Conservation (phyloP, 2,888 invertebrate species). For the Dione juno region DNA sequence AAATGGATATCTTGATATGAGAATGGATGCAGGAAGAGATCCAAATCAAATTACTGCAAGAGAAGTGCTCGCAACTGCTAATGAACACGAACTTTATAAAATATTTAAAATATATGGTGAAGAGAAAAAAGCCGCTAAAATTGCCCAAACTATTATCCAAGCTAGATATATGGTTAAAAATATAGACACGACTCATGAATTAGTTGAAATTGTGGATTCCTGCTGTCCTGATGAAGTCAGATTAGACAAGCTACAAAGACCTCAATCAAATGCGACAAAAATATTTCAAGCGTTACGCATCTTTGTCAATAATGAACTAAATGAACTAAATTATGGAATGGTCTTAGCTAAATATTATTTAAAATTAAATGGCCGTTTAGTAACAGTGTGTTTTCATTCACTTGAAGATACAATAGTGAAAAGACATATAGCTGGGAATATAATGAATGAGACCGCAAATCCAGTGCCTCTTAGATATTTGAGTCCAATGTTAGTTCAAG, state of each 20-base stretch:
- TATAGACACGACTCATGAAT: slow-evolving; percentile 91
- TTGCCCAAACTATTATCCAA: slow-evolving; percentile 94
- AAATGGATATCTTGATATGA: slow-evolving; percentile 96
- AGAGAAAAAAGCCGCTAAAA: slow-evolving; percentile 92
- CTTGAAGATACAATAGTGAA: slow-evolving; percentile 97
- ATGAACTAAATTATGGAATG: slow-evolving; percentile 96
- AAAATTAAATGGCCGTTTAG: slow-evolving; percentile 89
- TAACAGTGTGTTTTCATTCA: slow-evolving; percentile 95
- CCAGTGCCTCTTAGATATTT: slow-evolving; percentile 88
- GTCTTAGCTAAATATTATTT: slow-evolving; percentile 89
- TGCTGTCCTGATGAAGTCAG: slow-evolving; percentile 83
- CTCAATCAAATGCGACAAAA: slow-evolving; percentile 93
- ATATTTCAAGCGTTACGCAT: slow-evolving; percentile 96
- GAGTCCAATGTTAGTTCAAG: slow-evolving; percentile 84
- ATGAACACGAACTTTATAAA: slow-evolving; percentile 89
- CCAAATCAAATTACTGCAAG: slow-evolving; percentile 91
- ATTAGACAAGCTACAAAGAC: slow-evolving; percentile 89
- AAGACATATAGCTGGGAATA: slow-evolving; percentile 91
- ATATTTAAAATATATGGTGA: slow-evolving; percentile 97
- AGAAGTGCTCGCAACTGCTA: slow-evolving; percentile 91
- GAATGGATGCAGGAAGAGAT: slow-evolving; percentile 93
- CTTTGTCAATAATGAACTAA: slow-evolving; percentile 97
- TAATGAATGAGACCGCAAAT: slow-evolving; percentile 88
- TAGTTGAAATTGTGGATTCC: slow-evolving; percentile 88
- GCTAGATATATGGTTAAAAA: slow-evolving; percentile 89